Conservation (phyloP, 2,797 vertebrate species). For the Etheostoma perlongum region DNA sequence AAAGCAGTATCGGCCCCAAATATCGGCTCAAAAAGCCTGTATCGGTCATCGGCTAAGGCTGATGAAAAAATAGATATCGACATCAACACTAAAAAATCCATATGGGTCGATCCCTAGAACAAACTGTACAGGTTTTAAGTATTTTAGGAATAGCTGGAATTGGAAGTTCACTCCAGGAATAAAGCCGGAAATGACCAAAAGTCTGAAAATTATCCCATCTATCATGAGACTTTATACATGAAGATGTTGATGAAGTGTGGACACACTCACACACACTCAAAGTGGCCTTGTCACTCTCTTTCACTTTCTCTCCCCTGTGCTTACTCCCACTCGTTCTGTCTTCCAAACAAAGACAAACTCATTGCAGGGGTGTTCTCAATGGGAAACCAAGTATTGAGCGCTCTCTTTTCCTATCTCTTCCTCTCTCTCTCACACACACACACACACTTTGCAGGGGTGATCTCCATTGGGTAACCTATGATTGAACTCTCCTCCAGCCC, state of each 20-base stretch:
- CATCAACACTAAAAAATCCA: no score
- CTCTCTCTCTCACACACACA: conserved; percentile 13
- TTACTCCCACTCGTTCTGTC: conserved; percentile 36
- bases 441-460: conserved; percentile 28
- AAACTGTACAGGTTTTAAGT: neutral
- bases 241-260: conserved; percentile 40
- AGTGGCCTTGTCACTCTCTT: conserved; percentile 26
- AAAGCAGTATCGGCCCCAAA: no score
- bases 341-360: conserved; percentile 51
- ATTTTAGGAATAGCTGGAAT: conserved; percentile 2
- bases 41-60: no score
- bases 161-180: conserved; percentile 5
- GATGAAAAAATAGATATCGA: no score
- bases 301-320: conserved; percentile 19
- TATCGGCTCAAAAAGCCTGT: no score
- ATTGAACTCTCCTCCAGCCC: conserved; percentile 53
- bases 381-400: conserved; percentile 39
- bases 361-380: conserved; percentile 48
- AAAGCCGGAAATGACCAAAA: conserved; percentile 6
- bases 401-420: conserved; percentile 18
- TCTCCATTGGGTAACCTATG: conserved; percentile 52
- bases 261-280: neutral
- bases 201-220: conserved; percentile 32
- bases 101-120: neutral
- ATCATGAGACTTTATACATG: conserved; percentile 13